Percentiles rank a stretch among this genome's conserved stretches.
These are phyloP conservation scores for Rhingia campestris DNA, from an alignment of 2,888 invertebrate species.

Conservation along the genomic window DNA sequence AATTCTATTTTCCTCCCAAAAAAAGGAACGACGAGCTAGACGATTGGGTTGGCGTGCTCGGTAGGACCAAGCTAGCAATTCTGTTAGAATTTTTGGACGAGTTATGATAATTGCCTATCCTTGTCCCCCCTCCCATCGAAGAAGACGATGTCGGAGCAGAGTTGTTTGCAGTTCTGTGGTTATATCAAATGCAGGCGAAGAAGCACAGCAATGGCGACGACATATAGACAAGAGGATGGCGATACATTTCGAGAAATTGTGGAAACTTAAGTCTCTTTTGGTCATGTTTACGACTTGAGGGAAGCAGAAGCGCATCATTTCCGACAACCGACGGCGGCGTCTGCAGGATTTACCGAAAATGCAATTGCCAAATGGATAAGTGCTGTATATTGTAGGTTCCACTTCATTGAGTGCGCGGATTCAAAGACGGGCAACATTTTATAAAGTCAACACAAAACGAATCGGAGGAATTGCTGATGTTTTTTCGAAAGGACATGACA, in stretches of 20 bases:
- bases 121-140: neutral
- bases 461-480: neutral
- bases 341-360: conserved; percentile 43
- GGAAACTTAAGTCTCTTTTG: conserved; percentile 59
- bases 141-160: conserved; percentile 30
- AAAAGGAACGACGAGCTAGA: conserved; percentile 25
- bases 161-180: conserved; percentile 68
- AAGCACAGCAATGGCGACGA: conserved; percentile 47
- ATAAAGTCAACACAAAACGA: neutral
- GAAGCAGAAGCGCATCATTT: conserved; percentile 9
- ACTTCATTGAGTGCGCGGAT: conserved; percentile 31
- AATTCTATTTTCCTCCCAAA: conserved; percentile 38
- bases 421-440: neutral
- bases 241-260: conserved; percentile 66
- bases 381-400: conserved; percentile 45
- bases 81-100: conserved; percentile 70
- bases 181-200: conserved; percentile 64
- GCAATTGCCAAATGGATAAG: conserved; percentile 65
- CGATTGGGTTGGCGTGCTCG: conserved; percentile 47
- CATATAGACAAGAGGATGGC: conserved; percentile 36
- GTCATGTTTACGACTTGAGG: conserved; percentile 54
- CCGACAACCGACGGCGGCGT: conserved; percentile 4
- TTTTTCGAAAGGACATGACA: too few relatives aligned
- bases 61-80: conserved; percentile 28
- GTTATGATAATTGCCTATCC: conserved; percentile 71